These are phyloP conservation scores for Platycheirus albimanus DNA, from an alignment of 2,888 invertebrate species.

Conservation along the genomic window DNA sequence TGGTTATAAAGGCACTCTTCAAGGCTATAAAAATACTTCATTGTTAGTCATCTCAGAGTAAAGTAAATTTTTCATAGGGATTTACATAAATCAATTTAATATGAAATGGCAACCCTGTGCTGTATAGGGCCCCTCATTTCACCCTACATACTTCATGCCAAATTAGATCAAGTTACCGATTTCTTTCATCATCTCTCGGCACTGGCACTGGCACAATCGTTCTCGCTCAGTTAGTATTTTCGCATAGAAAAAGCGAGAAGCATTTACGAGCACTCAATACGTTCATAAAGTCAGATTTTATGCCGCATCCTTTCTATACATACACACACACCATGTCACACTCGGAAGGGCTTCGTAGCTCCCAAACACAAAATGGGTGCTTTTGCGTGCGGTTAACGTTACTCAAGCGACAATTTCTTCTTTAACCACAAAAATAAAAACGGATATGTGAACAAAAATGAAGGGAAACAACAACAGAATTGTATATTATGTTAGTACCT, in stretches of 20 bases:
- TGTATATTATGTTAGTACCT: not conserved
- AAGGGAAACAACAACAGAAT: conserved; percentile 27
- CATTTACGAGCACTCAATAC: conserved; percentile 72
- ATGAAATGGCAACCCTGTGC: conserved; percentile 40
- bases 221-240: conserved; percentile 43
- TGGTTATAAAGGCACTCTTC: too few species aligned
- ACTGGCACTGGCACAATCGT: conserved; percentile 27
- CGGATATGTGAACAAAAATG: conserved; percentile 18
- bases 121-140: not conserved
- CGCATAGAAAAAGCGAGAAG: conserved; percentile 50
- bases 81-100: conserved; percentile 23
- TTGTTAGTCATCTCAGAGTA: too few species aligned
- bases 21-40: too few species aligned
- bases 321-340: not conserved
- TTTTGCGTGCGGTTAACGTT: conserved; percentile 38
- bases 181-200: conserved; percentile 24
- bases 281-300: conserved; percentile 72
- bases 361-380: conserved; percentile 22
- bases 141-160: conserved; percentile 9
- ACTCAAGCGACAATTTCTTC: conserved; percentile 66
- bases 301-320: conserved; percentile 46
- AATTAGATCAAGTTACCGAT: conserved; percentile 16
- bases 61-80: too few species aligned
- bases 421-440: conserved; percentile 70
- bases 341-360: not conserved